Evolutionary conservation across 1,140 invertebrate genomes (phyloP).

Genomic region (Ridgeia piscesae): DNA sequence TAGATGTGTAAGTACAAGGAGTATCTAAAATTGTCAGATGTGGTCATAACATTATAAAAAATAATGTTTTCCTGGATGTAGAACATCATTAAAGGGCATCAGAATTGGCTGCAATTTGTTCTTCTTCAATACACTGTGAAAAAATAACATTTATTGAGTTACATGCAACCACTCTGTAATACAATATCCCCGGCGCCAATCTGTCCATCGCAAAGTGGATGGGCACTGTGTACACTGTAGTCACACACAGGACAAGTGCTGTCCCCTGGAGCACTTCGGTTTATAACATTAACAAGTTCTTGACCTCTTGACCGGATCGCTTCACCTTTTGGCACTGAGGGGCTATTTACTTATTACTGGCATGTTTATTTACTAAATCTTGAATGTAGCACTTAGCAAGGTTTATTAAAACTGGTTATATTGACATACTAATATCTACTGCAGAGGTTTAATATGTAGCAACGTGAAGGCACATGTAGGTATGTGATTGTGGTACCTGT

Average conservation of each 20-base stretch:
- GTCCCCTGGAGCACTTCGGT: not conserved
- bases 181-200: not conserved
- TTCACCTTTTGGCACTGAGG: not conserved
- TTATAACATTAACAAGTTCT: not conserved
- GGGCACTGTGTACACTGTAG: not conserved
- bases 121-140: too few species aligned
- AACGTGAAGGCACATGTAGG: not conserved
- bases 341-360: not conserved
- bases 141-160: too few species aligned
- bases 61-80: too few species aligned
- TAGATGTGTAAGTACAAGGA: too few species aligned
- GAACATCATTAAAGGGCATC: too few species aligned
- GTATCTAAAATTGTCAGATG: too few species aligned
- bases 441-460: not conserved
- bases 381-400: not conserved
- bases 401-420: not conserved
- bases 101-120: too few species aligned
- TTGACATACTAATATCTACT: not conserved
- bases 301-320: not conserved
- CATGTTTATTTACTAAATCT: not conserved
- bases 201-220: not conserved
- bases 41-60: too few species aligned
- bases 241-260: not conserved
- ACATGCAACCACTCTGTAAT: too few species aligned
- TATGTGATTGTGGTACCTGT: not conserved